These are phyloP conservation scores for Peromyscus leucopus DNA, from an alignment of 2,113 vertebrate species.

Conservation along the genomic window DNA sequence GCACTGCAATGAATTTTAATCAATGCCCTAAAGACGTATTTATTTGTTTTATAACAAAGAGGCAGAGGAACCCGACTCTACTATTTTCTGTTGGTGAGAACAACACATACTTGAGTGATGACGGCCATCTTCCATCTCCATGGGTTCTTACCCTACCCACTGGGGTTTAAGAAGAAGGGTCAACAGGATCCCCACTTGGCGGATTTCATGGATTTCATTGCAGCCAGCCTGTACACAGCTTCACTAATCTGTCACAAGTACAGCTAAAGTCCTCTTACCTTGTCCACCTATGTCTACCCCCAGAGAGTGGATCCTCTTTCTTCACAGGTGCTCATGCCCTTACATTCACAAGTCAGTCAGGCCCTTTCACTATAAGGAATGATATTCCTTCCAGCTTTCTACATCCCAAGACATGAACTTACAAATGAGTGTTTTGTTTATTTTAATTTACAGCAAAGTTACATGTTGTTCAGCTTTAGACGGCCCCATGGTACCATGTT, in stretches of 20 bases:
- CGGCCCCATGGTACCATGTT: too few relatives aligned
- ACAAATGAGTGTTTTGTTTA: background rate
- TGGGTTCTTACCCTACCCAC: background rate
- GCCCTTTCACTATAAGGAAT: background rate
- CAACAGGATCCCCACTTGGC: background rate
- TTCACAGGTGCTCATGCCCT: background rate
- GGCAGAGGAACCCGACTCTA: background rate
- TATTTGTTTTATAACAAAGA: background rate
- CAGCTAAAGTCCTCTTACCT: slow-evolving; percentile 1
- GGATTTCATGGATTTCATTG: background rate
- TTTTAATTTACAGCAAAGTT: background rate
- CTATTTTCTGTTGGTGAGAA: background rate
- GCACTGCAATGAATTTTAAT: background rate
- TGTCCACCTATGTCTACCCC: background rate
- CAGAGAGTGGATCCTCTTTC: background rate
- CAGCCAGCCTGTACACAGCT: background rate
- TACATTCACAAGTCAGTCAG: background rate
- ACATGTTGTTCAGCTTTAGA: too few relatives aligned
- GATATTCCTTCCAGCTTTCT: slow-evolving; percentile 1
- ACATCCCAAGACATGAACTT: background rate
- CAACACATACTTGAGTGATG: background rate
- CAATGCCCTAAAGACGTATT: background rate
- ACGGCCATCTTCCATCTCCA: background rate
- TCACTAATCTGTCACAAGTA: slow-evolving; percentile 1
- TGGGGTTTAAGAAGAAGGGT: background rate